A percentile compares a stretch with the other conserved stretches of the same genome.
phyloP scores from a whole-genome alignment of 2,797 vertebrate genomes.

The Agapornis canus region DNA sequence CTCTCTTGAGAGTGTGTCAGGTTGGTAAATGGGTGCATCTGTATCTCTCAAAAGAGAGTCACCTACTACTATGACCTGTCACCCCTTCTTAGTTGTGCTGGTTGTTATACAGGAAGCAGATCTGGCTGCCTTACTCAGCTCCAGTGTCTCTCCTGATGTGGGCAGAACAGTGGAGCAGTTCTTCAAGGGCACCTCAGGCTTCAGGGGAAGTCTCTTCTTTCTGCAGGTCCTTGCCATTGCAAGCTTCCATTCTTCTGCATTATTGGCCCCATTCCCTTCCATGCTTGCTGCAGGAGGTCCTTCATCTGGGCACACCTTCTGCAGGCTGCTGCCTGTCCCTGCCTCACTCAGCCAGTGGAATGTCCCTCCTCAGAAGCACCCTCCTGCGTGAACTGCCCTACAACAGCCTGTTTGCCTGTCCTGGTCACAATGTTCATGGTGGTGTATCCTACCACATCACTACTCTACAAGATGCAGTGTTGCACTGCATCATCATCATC shows the following conservation, averaged over 20 bases:
- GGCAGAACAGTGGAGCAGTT: background rate
- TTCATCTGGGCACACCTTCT: background rate
- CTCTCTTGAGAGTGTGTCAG: background rate
- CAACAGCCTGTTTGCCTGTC: background rate
- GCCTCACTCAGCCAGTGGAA: background rate
- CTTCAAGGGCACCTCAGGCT: background rate
- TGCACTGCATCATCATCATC: background rate
- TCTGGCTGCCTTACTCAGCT: background rate
- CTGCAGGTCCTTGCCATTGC: background rate
- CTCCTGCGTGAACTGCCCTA: fast-evolving
- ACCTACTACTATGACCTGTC: background rate
- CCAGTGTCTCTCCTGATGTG: background rate
- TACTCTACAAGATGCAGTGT: background rate
- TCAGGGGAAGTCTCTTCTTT: background rate
- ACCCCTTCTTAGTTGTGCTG: background rate
- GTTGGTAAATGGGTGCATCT: background rate
- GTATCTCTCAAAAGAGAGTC: background rate
- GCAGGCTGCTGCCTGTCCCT: background rate
- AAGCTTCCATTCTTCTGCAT: background rate
- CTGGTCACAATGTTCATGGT: fast-evolving
- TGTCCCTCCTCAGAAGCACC: background rate
- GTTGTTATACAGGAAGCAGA: background rate
- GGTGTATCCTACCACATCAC: background rate
- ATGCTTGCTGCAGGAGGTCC: background rate
- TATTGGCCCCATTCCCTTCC: background rate